Conservation (phyloP, 30 jellyfish, hydroid and myxozoan species). For the Hydractinia symbiolongicarpus region DNA sequence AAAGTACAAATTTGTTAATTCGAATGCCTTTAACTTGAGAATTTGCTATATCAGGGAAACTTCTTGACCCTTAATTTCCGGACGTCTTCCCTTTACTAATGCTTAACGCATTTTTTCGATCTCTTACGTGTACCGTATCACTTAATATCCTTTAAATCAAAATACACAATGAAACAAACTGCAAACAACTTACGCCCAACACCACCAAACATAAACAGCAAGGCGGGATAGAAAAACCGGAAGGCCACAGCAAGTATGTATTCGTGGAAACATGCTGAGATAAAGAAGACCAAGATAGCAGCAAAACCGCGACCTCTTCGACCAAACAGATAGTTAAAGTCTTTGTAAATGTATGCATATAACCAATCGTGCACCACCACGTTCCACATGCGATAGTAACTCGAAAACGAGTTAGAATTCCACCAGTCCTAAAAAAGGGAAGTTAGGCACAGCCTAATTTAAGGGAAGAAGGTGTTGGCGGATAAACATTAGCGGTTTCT, state of each 20-base stretch:
- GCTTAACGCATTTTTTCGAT: too few species aligned
- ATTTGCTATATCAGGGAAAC: too few species aligned
- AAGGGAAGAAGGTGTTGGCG: neutral
- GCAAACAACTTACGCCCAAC: constrained; percentile 63
- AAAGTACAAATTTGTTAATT: too few species aligned
- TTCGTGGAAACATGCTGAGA: constrained; percentile 85
- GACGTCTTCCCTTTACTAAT: too few species aligned
- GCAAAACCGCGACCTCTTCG: constrained; percentile 53
- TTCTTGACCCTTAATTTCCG: too few species aligned
- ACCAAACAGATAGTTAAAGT: constrained; percentile 46
- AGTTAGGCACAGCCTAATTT: neutral
- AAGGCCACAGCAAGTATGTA: constrained; percentile 73
- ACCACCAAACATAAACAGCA: constrained; percentile 79
- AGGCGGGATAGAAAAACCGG: constrained; percentile 82
- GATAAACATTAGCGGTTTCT: too few species aligned
- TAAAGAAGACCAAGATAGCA: constrained; percentile 46
- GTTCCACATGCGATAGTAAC: constrained; percentile 90
- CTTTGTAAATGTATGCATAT: constrained; percentile 75
- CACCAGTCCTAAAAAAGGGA: constrained; percentile 80
- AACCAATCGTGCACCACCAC: constrained; percentile 95
- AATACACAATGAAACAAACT: too few species aligned
- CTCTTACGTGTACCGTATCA: too few species aligned
- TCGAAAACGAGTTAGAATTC: constrained; percentile 75
- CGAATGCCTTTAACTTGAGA: too few species aligned
- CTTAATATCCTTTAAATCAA: too few species aligned